Evolutionary conservation across 2,888 invertebrate species (phyloP), one percentile per base, ranked within the genome.

Genomic region (Glaucopsyche alexis): DNA sequence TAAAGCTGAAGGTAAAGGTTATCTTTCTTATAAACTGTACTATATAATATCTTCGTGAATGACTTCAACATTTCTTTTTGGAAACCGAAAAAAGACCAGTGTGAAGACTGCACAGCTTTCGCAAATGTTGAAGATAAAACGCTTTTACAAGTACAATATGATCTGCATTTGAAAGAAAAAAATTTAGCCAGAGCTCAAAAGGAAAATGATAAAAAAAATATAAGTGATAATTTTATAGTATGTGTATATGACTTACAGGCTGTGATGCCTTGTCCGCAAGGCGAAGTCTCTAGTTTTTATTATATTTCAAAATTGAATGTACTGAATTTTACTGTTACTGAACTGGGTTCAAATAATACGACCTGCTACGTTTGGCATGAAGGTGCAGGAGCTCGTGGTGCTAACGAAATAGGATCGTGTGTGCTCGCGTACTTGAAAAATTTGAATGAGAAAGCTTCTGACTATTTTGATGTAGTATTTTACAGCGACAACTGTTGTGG

Each of bases 231-330:
- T 42, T 16, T 52, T 5, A 42, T 71, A 14, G 60, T 60, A 60
- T 1, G 14, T 42, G 71, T 52, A 14, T 71, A 71, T 60, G 71
- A 60, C 45, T 60, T 60, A 29, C 71, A 71, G 47, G 79, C 79
- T 0, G 78, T 78, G 13, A 78, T 79, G 78, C 79, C 78, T 50
- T 77, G 77, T 76, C 79, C 78, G 42, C 73, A 65, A 73, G 78
- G 78, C 9, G 79, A 80, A 13, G 75, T 77, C 1, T 80, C 79
- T 0, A 78, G 76, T 49, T 79, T 79, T 49, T 79, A 78, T 55
- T 80, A 79, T 67, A 67, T 77, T 2, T 79, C 80, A 8, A 80
- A 80, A 75, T n/a, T 79, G 8, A 78, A 80, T 71, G 0, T 76
- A 4, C 50, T 77, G 0, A 80, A 80, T 76, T 79, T 81, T 73